phyloP scores from a whole-genome alignment of 2,113 vertebrate genomes.

The Sclerurus mexicanus region DNA sequence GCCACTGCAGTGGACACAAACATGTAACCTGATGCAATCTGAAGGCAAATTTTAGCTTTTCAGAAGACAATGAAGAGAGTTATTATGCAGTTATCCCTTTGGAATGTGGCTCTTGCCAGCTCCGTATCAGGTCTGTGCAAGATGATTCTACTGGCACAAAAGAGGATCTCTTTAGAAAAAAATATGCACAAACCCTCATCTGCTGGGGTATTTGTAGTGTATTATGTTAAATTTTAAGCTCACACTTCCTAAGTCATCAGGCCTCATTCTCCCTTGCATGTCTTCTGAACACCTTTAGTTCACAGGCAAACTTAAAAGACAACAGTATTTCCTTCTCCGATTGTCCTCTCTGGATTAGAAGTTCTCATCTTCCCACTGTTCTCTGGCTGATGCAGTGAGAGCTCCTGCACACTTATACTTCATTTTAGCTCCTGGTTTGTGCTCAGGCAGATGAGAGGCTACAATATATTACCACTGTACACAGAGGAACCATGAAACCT shows the following conservation, averaged over 20 bases:
- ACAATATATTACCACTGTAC: not conserved
- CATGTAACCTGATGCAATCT: accelerated
- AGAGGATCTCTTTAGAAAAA: not conserved
- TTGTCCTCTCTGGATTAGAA: not conserved
- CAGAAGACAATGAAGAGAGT: not conserved
- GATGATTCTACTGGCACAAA: not conserved
- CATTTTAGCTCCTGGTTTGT: not conserved
- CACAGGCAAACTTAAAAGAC: not conserved
- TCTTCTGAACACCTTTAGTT: not conserved
- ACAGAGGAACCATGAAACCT: not conserved
- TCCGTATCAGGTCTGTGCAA: too few species aligned
- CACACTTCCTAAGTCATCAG: not conserved
- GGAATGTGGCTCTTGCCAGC: not conserved
- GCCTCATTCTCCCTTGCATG: not conserved
- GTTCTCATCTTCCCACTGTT: not conserved
- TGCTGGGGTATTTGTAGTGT: accelerated
- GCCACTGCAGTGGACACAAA: not conserved
- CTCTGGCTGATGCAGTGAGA: not conserved
- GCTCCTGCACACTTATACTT: not conserved
- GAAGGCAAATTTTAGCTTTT: not conserved
- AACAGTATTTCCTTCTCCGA: too few species aligned
- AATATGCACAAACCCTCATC: not conserved
- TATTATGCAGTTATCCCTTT: not conserved
- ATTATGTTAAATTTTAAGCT: not conserved
- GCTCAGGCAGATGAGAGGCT: not conserved